Evolutionary conservation across 2,888 invertebrate species (phyloP), one percentile per base, ranked within the genome.

Genomic region (Vandiemenella viatica): DNA sequence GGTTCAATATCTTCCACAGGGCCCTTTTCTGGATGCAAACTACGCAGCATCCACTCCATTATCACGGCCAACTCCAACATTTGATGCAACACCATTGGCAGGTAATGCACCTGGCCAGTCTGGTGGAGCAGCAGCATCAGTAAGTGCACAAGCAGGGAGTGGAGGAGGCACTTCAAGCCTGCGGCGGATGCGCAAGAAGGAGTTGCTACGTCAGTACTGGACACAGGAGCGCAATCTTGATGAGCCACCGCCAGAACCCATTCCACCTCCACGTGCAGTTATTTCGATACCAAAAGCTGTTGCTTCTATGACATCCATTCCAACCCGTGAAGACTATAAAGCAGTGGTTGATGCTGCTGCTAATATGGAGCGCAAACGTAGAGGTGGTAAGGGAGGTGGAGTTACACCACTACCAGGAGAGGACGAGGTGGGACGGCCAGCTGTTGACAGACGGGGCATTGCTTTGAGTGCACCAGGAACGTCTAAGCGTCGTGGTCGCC

Each of bases 261-360:
- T 53, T 5, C 74, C 77, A 0, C 75, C 73, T 41, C 64, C 76
- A 1, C 77, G 86, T 44, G 80, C 80, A 4, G 79, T 80, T 22
- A 84, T 85, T 48, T 83, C 83, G 5, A 86, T 88, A 59, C 89
- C 90, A 0, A 90, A 90, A 65, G 88, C 89, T 3, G 85, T 89
- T 7, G 86, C 88, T 18, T 88, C 88, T 8, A 88, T 88, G 81
- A 84, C 87, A 1, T 80, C 80, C 52, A 86, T 89, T 59, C 87
- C 88, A 1, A 87, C 88, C 0, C 76, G 84, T 56, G 87, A 89
- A 55, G 88, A 89, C 61, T 87, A 88, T 60, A 79, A 83, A 59
- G 76, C 75, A 23, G 70, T 75, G 8, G 69, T 72, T 3, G 81
- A 83, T 47, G 73, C 76, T 1, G n/a, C n/a, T n/a, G 76, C 77